Conservation (phyloP, 2,797 vertebrate genomes). For the Moxostoma hubbsi region DNA sequence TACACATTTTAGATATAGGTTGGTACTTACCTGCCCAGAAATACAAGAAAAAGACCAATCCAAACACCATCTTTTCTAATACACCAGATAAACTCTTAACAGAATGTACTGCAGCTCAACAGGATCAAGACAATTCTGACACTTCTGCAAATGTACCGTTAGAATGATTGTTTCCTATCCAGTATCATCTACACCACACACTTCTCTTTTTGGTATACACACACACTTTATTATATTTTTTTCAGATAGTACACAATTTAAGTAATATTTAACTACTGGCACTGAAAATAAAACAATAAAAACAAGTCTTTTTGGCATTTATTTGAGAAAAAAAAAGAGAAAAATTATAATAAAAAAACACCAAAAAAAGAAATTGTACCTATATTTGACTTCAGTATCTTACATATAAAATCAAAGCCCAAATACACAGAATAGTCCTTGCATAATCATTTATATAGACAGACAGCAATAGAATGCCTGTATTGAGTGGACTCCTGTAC, state of each 20-base stretch:
- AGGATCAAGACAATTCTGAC: background rate
- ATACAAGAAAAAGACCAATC: slow-evolving; percentile 38
- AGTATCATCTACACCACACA: slow-evolving; percentile 22
- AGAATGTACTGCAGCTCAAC: background rate
- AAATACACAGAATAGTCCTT: slow-evolving; percentile 85
- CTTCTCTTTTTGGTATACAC: slow-evolving; percentile 14
- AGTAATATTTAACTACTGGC: background rate
- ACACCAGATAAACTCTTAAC: background rate
- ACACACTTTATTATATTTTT: background rate
- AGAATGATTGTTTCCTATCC: background rate
- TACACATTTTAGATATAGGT: background rate
- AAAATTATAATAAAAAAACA: slow-evolving; percentile 67
- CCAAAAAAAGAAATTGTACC: slow-evolving; percentile 68
- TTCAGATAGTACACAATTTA: background rate
- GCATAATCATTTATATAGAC: slow-evolving; percentile 73
- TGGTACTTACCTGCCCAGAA: slow-evolving; percentile 50
- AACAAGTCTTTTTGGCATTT: slow-evolving; percentile 69
- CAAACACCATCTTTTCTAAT: slow-evolving; percentile 27
- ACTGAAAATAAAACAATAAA: background rate
- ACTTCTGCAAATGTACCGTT: background rate
- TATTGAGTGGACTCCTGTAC: slow-evolving; percentile 37
- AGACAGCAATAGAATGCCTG: slow-evolving; percentile 60
- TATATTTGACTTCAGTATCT: slow-evolving; percentile 75
- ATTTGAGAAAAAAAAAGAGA: slow-evolving; percentile 69
- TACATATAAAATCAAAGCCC: slow-evolving; percentile 77